Evolutionary conservation across 37 sponge, comb jelly and placozoan genomes (phyloP).

Genomic region (Agelas oroides): DNA sequence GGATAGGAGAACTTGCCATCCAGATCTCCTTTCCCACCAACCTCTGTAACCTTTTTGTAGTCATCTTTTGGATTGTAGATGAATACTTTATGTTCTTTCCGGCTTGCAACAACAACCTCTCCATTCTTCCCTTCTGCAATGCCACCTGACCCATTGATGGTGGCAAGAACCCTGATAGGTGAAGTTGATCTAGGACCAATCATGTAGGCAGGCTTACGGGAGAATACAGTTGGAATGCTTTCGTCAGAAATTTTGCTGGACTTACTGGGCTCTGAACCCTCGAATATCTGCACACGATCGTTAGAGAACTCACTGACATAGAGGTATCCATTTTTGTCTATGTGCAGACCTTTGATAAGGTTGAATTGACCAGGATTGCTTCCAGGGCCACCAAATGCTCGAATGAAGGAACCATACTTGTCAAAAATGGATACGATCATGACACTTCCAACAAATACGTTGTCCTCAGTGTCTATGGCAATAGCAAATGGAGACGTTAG

Average conservation of each 20-base stretch:
- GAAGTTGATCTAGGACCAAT: no score
- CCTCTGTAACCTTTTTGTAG: neutral
- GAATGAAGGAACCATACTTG: neutral
- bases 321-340: neutral
- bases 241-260: neutral
- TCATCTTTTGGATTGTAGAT: neutral
- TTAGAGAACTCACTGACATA: neutral
- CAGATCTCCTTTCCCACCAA: constrained; percentile 12
- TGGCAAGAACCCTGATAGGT: no score
- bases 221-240: no score
- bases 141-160: no score
- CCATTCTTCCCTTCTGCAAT: no score
- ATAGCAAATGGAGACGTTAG: constrained; percentile 7
- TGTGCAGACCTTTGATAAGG: neutral
- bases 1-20: constrained; percentile 3
- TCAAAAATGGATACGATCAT: constrained; percentile 18
- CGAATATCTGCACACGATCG: constrained; percentile 9
- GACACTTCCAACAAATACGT: constrained; percentile 28
- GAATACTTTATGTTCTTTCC: neutral
- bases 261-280: neutral
- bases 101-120: neutral
- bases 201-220: constrained; percentile 4
- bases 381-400: neutral
- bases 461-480: constrained; percentile 29
- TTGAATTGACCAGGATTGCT: neutral